Evolutionary conservation across 2,888 invertebrate genomes (phyloP).

Genomic region (Lagria hirta): DNA sequence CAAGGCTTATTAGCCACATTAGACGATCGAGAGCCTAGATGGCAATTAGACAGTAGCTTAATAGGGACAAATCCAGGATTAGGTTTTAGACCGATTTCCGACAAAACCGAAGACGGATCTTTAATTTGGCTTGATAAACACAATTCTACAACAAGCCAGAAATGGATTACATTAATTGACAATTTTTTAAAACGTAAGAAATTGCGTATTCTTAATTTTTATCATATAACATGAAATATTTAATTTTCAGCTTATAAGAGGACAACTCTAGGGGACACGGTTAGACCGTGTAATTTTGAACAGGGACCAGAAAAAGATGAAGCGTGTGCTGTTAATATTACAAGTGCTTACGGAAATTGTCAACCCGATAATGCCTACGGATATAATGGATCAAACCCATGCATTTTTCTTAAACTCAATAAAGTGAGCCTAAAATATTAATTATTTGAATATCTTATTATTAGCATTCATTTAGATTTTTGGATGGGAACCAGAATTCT

Average conservation of each 20-base stretch:
- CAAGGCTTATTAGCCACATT: constrained; percentile 75
- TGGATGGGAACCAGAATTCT: constrained; percentile 71
- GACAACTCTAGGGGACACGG: too few species aligned
- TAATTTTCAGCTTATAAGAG: constrained; percentile 52
- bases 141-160: constrained; percentile 56
- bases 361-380: constrained; percentile 62
- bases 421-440: constrained; percentile 46
- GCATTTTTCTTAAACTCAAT: constrained; percentile 83
- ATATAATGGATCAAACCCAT: constrained; percentile 73
- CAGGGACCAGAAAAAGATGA: constrained; percentile 52
- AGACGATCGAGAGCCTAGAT: constrained; percentile 70
- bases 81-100: constrained; percentile 64
- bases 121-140: constrained; percentile 62
- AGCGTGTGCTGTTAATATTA: constrained; percentile 61
- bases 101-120: constrained; percentile 60
- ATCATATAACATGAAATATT: too few species aligned
- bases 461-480: constrained; percentile 61
- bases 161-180: constrained; percentile 60
- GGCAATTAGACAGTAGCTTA: constrained; percentile 72
- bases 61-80: constrained; percentile 70
- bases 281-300: constrained; percentile 61
- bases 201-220: too few species aligned
- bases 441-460: not conserved
- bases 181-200: constrained; percentile 59
- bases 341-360: too few species aligned